A percentile compares a stretch with the other conserved stretches of the same genome.
These are phyloP conservation scores for Orchesellides sinensis DNA, from an alignment of 2,888 invertebrate genomes.

Conservation along the genomic window DNA sequence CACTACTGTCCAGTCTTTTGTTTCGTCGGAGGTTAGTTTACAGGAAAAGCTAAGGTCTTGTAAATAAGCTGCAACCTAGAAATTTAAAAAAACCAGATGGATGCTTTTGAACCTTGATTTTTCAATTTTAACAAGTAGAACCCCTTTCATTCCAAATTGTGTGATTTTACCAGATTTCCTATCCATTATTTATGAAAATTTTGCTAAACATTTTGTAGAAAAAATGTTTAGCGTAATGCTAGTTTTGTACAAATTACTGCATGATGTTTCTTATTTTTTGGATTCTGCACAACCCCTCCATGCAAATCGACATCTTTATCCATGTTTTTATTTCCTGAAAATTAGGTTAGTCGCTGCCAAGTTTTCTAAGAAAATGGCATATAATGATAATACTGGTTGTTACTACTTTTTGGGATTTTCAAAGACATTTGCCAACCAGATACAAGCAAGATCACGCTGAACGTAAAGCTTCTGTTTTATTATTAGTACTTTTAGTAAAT, in stretches of 20 bases:
- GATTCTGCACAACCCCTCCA: background rate
- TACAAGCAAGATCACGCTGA: conserved; percentile 40
- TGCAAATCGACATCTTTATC: background rate
- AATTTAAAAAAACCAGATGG: conserved; percentile 20
- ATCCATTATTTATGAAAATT: too few relatives aligned
- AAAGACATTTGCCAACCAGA: conserved; percentile 52
- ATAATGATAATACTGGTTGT: conserved; percentile 41
- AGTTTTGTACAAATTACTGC: background rate
- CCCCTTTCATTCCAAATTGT: too few relatives aligned
- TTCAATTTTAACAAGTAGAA: too few relatives aligned
- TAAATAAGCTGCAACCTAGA: conserved; percentile 58
- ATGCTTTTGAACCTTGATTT: too few relatives aligned
- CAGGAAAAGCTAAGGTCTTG: too few relatives aligned
- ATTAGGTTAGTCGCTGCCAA: conserved; percentile 63
- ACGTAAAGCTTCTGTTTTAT: conserved; percentile 2
- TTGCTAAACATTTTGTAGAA: too few relatives aligned
- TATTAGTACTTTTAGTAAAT: too few relatives aligned
- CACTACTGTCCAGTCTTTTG: conserved; percentile 52
- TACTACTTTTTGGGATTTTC: conserved; percentile 30
- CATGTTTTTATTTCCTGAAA: conserved; percentile 48
- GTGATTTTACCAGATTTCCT: too few relatives aligned
- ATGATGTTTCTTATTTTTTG: background rate
- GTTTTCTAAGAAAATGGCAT: conserved; percentile 37
- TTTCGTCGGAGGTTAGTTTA: conserved; percentile 59
- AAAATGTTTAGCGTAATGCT: background rate